These are phyloP conservation scores for Hermatobates lingyangjiaoensis DNA, from an alignment of 1,140 invertebrate species.

Conservation along the genomic window DNA sequence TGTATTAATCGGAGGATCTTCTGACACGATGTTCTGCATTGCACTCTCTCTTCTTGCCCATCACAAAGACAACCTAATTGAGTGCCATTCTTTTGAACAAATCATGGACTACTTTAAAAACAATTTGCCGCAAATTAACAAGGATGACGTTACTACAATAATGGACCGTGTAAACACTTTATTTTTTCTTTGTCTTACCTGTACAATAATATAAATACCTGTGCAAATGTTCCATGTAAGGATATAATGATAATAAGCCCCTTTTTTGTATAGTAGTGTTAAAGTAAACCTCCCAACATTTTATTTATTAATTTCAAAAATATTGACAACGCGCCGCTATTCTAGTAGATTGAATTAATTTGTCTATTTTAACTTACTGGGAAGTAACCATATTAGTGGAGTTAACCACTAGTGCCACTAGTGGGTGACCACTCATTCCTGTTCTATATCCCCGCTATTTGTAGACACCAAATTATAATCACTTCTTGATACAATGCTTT, in stretches of 20 bases:
- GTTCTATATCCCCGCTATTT: too few species aligned
- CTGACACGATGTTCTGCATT: constrained; percentile 74
- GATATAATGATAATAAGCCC: neutral
- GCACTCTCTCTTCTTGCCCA: constrained; percentile 64
- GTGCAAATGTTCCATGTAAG: neutral
- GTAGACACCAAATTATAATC: too few species aligned
- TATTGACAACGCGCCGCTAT: neutral
- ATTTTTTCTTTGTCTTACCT: neutral
- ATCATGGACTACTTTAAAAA: constrained; percentile 83
- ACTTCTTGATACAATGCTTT: too few species aligned
- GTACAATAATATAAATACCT: neutral
- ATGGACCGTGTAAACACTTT: constrained; percentile 43
- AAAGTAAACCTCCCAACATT: neutral
- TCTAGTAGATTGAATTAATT: too few species aligned
- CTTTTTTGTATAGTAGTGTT: neutral
- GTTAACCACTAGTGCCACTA: too few species aligned
- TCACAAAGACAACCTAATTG: constrained; percentile 64
- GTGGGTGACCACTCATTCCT: too few species aligned
- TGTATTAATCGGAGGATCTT: constrained; percentile 70
- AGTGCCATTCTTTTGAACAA: constrained; percentile 75
- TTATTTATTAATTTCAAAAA: neutral
- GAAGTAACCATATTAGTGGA: too few species aligned
- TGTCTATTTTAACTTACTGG: too few species aligned
- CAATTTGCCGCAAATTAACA: constrained; percentile 39
- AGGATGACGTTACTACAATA: constrained; percentile 40